Percentiles rank a stretch among this genome's conserved stretches.
Evolutionary conservation across 2,888 invertebrate genomes (phyloP).

Genomic region (Cheilosia scutellata): DNA sequence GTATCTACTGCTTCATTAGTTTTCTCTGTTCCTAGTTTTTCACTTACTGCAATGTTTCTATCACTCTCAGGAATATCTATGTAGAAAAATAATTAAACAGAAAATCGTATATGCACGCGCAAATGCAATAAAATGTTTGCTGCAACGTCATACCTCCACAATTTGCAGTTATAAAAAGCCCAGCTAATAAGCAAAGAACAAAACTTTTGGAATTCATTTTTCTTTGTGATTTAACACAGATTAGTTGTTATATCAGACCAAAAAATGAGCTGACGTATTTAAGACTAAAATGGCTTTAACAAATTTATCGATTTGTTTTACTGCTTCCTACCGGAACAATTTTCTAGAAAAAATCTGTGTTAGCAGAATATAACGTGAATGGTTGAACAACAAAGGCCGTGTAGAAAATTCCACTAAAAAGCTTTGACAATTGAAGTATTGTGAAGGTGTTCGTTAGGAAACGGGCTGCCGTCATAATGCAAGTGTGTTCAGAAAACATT

Average conservation of each 20-base stretch:
- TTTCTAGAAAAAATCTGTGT: constrained; percentile 34
- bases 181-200: constrained; percentile 80
- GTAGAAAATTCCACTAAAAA: constrained; percentile 64
- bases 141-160: constrained; percentile 77
- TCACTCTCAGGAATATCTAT: constrained; percentile 21
- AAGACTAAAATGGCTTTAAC: neutral
- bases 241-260: neutral
- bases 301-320: constrained; percentile 32
- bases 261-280: neutral
- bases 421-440: constrained; percentile 48
- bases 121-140: constrained; percentile 54
- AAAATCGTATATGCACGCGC: constrained; percentile 45
- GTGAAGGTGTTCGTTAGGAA: constrained; percentile 21
- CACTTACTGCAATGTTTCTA: neutral
- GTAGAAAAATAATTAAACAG: constrained; percentile 8
- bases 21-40: neutral
- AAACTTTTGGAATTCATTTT: constrained; percentile 80
- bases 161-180: constrained; percentile 78
- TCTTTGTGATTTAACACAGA: constrained; percentile 12
- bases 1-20: neutral
- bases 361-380: constrained; percentile 33
- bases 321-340: constrained; percentile 42
- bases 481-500: too few species aligned
- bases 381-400: constrained; percentile 69
- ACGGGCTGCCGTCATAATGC: neutral